Percentiles rank a stretch among this genome's conserved stretches.
phyloP scores from a whole-genome alignment of 2,888 invertebrate species.

The Philhelius pedissequus region DNA sequence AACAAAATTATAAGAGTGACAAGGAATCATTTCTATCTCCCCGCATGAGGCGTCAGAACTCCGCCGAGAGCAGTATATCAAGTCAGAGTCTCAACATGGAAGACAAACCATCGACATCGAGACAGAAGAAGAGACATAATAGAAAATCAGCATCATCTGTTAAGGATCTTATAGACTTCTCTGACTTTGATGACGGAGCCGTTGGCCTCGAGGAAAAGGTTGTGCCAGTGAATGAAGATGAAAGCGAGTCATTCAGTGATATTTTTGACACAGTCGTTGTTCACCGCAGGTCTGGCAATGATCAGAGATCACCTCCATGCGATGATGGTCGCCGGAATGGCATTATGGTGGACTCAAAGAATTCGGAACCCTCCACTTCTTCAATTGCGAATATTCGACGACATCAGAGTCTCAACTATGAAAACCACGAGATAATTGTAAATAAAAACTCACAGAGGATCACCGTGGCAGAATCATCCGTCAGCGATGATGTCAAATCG shows the following conservation, averaged over 20 bases:
- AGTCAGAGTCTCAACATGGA: conserved; percentile 78
- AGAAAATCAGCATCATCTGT: conserved; percentile 25
- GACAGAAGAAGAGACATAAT: conserved; percentile 11
- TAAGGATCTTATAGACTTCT: conserved; percentile 77
- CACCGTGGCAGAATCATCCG: conserved; percentile 66
- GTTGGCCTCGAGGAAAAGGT: conserved; percentile 53
- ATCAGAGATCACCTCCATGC: conserved; percentile 75
- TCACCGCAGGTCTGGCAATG: conserved; percentile 75
- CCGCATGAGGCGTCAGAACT: conserved; percentile 77
- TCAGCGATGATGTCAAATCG: conserved; percentile 68
- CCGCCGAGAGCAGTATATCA: conserved; percentile 78
- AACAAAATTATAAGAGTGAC: conserved; percentile 77
- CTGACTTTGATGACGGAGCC: conserved; percentile 74
- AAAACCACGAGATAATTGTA: conserved; percentile 78
- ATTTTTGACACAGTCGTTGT: conserved; percentile 73
- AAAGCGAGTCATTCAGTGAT: conserved; percentile 67
- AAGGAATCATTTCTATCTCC: conserved; percentile 74
- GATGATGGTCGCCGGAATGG: conserved; percentile 79
- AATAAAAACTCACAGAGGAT: conserved; percentile 70
- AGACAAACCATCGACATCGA: conserved; percentile 70
- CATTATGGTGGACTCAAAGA: conserved; percentile 74
- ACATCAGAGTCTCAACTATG: conserved; percentile 77
- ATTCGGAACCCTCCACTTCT: conserved; percentile 54
- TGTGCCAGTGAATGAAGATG: conserved; percentile 28
- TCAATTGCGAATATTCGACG: conserved; percentile 70